A percentile compares a stretch with the other conserved stretches of the same genome.
These are phyloP conservation scores for Euwallacea fornicatus DNA, from an alignment of 1,140 invertebrate species.

Conservation along the genomic window DNA sequence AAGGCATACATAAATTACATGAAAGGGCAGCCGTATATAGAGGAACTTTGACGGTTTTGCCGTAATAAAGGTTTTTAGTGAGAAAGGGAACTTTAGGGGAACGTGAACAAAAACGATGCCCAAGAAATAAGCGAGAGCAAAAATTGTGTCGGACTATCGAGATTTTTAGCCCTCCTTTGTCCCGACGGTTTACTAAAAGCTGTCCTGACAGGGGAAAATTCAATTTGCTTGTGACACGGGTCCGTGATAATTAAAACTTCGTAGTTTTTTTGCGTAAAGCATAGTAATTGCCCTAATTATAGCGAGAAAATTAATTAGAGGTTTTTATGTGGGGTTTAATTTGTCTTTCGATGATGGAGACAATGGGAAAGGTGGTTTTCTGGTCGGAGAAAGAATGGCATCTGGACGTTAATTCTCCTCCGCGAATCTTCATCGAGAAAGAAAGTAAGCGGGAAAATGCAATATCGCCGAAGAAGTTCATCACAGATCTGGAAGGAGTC, in stretches of 20 bases:
- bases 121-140: background rate
- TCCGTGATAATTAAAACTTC: conserved; percentile 1
- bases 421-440: too few species aligned
- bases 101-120: background rate
- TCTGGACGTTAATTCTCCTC: too few species aligned
- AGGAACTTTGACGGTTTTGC: too few species aligned
- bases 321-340: background rate
- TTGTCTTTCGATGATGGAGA: too few species aligned
- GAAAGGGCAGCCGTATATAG: too few species aligned
- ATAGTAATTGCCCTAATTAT: conserved; percentile 5
- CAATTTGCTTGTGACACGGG: conserved; percentile 6
- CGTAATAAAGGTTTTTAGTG: background rate
- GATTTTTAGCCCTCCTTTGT: conserved; percentile 1
- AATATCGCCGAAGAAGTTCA: too few species aligned
- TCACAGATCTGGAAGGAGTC: too few species aligned
- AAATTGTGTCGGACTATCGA: conserved; percentile 3
- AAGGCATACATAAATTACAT: background rate
- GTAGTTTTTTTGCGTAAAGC: background rate
- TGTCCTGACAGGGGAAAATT: conserved; percentile 3
- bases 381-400: too few species aligned
- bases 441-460: too few species aligned
- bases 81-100: background rate
- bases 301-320: background rate
- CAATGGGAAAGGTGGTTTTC: too few species aligned
- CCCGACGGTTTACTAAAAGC: background rate